Conservation (phyloP, 2,888 invertebrate species). For the Oxystoma pomonae region DNA sequence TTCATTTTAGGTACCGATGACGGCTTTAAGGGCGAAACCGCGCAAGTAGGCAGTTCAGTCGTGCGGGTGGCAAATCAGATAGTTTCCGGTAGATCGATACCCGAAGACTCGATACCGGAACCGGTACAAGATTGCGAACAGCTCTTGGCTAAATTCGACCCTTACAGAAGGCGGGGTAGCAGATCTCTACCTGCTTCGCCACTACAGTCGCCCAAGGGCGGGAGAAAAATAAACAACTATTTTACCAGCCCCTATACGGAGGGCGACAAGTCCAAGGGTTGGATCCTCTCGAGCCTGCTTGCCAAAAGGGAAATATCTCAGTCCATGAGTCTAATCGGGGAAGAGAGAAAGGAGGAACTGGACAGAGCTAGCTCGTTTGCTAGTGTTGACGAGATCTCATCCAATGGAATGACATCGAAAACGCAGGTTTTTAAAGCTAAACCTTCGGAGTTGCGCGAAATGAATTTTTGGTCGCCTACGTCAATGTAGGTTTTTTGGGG, state of each 20-base stretch:
- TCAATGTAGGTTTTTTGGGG: slow-evolving; percentile 72
- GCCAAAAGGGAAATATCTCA: slow-evolving; percentile 61
- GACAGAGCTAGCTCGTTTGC: slow-evolving; percentile 27
- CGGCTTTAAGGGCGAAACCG: slow-evolving; percentile 65
- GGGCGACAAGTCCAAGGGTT: slow-evolving; percentile 48
- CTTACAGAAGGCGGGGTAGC: slow-evolving; percentile 58
- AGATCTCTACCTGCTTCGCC: slow-evolving; percentile 70
- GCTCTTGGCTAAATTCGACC: slow-evolving; percentile 42
- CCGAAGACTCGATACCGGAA: slow-evolving; percentile 17
- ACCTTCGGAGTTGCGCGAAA: slow-evolving; percentile 71
- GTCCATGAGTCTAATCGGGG: slow-evolving; percentile 55
- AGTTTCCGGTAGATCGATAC: slow-evolving; percentile 48
- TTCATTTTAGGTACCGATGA: slow-evolving; percentile 58
- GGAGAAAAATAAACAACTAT: slow-evolving; percentile 57
- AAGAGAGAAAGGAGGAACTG: slow-evolving; percentile 52
- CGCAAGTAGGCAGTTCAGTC: slow-evolving; percentile 64
- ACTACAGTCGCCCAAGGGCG: slow-evolving; percentile 58
- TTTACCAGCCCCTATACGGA: slow-evolving; percentile 53
- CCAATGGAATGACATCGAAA: slow-evolving; percentile 37
- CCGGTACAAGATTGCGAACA: slow-evolving; percentile 24
- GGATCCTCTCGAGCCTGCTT: slow-evolving; percentile 63
- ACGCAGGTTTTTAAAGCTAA: slow-evolving; percentile 51
- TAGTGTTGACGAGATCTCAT: slow-evolving; percentile 40
- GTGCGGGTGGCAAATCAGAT: slow-evolving; percentile 58
- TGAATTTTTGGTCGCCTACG: slow-evolving; percentile 84